A percentile compares a stretch with the other conserved stretches of the same genome.
Evolutionary conservation across 1,140 invertebrate genomes (phyloP).

Genomic region (Cydia pomonella): DNA sequence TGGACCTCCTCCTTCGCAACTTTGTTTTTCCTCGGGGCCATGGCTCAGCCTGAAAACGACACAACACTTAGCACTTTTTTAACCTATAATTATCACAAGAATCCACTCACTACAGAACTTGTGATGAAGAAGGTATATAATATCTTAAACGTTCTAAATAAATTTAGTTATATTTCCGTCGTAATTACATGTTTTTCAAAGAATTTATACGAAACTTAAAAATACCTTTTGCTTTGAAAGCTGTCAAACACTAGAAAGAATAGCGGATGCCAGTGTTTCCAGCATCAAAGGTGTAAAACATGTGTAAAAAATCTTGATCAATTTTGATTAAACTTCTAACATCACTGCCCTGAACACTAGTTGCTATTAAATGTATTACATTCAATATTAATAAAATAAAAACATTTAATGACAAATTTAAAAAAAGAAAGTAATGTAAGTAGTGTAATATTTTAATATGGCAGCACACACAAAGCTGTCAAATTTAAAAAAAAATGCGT

Average conservation of each 20-base stretch:
- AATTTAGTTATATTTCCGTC: conserved; percentile 30
- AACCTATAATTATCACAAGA: conserved; percentile 69
- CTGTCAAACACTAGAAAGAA: conserved; percentile 76
- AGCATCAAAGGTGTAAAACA: conserved; percentile 23
- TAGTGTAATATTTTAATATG: neutral
- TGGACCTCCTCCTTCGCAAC: conserved; percentile 97
- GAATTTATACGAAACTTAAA: conserved; percentile 46
- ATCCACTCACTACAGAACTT: conserved; percentile 51
- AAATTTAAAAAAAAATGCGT: neutral
- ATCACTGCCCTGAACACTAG: neutral
- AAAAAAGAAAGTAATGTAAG: neutral
- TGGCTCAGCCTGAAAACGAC: conserved; percentile 81
- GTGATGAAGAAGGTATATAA: conserved; percentile 35
- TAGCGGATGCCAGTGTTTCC: conserved; percentile 36
- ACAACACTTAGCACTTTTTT: conserved; percentile 65
- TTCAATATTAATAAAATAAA: neutral
- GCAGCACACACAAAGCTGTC: neutral
- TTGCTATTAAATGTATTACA: neutral
- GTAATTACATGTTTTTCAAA: conserved; percentile 14
- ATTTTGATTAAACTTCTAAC: neutral
- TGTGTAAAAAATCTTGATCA: neutral
- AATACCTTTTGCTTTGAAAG: conserved; percentile 75
- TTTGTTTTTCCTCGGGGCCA: conserved; percentile 99
- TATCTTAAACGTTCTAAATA: conserved; percentile 20
- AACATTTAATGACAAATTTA: neutral